phyloP scores from a whole-genome alignment of 1,140 invertebrate species.

The Zaprionus camerounensis region DNA sequence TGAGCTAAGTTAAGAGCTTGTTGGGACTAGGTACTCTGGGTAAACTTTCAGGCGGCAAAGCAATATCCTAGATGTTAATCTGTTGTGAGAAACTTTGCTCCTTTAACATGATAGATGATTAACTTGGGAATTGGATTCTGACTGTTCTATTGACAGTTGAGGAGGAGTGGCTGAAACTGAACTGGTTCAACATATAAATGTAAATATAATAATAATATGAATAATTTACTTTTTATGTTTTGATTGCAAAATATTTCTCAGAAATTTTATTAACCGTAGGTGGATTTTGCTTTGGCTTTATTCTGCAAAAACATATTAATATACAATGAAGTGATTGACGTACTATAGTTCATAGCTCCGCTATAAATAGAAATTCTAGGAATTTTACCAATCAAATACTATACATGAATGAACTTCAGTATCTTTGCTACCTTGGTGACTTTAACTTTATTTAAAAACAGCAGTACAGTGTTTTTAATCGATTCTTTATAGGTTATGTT shows the following conservation, averaged over 20 bases:
- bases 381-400: not conserved
- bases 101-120: not conserved
- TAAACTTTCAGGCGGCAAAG: constrained; percentile 2
- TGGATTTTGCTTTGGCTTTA: too few relatives aligned
- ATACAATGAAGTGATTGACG: not conserved
- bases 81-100: not conserved
- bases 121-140: not conserved
- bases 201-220: not conserved
- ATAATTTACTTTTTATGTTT: not conserved
- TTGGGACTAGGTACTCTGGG: constrained; percentile 27
- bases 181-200: not conserved
- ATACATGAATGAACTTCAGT: not conserved
- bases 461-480: too few relatives aligned
- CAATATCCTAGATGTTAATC: not conserved
- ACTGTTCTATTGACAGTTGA: too few relatives aligned
- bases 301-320: not conserved
- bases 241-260: not conserved
- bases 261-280: not conserved
- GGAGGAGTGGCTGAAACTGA: too few relatives aligned
- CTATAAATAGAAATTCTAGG: not conserved
- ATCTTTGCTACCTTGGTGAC: too few relatives aligned
- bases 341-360: not conserved
- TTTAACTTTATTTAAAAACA: not conserved
- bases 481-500: too few relatives aligned
- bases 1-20: constrained; percentile 28